Base-by-base conservation (phyloP, 2,888 invertebrate genomes). In the Mythimna loreyi region DNA sequence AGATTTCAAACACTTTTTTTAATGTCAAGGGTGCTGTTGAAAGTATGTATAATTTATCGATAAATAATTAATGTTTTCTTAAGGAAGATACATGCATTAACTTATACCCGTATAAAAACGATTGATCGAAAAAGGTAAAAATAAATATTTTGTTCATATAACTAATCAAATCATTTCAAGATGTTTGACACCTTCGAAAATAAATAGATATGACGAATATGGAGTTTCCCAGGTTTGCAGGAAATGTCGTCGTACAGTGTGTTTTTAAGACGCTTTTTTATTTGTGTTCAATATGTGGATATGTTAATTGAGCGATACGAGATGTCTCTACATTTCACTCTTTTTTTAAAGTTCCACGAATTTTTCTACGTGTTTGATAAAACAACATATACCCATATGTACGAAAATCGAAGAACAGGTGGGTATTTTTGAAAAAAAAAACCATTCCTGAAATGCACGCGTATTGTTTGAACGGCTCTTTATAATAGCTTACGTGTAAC, bases 171-270 rank as follows among this genome's bases (percentile, higher is more conserved):
- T 56, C 61, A 33, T 11, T 40, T 55, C 21, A 43, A 60, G 19
- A 25, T 1, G 13, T 70, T 61, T 62, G 33, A 0, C 58, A 64
- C 53, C 47, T 72, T 16, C 19, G 8, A 6, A 68, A 59, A 64
- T 47, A 56, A 72, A 72, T 66, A 73, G 3, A 6, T 60, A 21
- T n/a, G 0, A 65, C 50, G 52, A 60, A 60, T 25, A 73, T 57
- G 60, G 49, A 60, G 50, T 56, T 66, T 50, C 45, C 73, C 16
- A 57, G 56, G 40, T 50, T n/a, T 33, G 16, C 40, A 40, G n/a
- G 23, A 53, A 72, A 23, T 45, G 11, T 36, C 36, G 36, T 30
- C 2, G 13, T 2, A 23, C 8, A 53, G 28, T 21, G 19, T 16
- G 8, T 23, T 9, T 45, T 13, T 33, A 21, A 28, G 25, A 21